phyloP scores from a whole-genome alignment of 1,140 invertebrate species.

The Chelonus insularis region DNA sequence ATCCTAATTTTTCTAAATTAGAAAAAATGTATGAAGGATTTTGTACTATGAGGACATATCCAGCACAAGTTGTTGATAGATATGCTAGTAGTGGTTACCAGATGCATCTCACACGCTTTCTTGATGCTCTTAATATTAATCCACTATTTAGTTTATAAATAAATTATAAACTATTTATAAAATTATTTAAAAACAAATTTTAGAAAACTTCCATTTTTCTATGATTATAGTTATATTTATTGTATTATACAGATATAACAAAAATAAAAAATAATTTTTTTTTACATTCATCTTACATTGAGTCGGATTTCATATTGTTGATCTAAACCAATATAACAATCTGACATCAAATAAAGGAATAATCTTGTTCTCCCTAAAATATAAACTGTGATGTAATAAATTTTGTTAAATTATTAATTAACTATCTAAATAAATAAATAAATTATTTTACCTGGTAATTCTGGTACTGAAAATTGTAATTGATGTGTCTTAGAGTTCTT shows the following conservation, averaged over 20 bases:
- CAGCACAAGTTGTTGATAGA: conserved; percentile 52
- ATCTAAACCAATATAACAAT: conserved; percentile 93
- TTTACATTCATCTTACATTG: conserved; percentile 57
- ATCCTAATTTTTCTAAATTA: conserved; percentile 49
- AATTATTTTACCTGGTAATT: conserved; percentile 58
- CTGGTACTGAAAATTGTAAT: conserved; percentile 70
- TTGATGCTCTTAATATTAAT: conserved; percentile 57
- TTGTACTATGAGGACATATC: conserved; percentile 49
- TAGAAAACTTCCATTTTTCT: too few species aligned
- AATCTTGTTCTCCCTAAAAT: conserved; percentile 72
- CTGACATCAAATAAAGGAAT: conserved; percentile 88
- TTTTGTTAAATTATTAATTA: background rate
- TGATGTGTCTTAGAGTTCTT: conserved; percentile 57
- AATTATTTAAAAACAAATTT: background rate
- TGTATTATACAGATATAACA: background rate
- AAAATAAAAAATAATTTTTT: background rate
- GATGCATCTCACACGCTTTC: conserved; percentile 54
- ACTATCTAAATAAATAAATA: background rate
- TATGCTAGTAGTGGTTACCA: conserved; percentile 55
- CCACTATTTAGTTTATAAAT: conserved; percentile 45
- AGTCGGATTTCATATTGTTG: conserved; percentile 84
- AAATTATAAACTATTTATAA: background rate
- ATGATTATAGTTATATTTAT: background rate
- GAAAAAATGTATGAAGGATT: conserved; percentile 54
- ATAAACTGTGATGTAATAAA: conserved; percentile 12